phyloP scores from a whole-genome alignment of 2,113 vertebrate species.

The Sander lucioperca region DNA sequence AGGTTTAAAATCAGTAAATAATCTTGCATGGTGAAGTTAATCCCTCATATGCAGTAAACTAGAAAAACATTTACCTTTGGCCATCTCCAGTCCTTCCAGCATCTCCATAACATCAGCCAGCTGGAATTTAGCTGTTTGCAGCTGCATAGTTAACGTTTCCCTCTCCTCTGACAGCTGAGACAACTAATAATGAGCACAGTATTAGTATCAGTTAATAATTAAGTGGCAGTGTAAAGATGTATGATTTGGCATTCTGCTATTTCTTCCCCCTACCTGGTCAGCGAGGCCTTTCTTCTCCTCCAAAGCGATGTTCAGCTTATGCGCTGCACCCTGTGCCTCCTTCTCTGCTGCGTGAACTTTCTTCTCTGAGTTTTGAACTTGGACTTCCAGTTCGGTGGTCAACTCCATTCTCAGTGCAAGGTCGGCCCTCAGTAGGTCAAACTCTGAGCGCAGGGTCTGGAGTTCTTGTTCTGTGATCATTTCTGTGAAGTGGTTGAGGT shows the following conservation, averaged over 20 bases:
- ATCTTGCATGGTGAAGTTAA: neutral
- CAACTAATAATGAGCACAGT: constrained; percentile 51
- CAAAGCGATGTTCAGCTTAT: constrained; percentile 65
- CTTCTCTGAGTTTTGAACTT: constrained; percentile 71
- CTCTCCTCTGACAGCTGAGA: constrained; percentile 76
- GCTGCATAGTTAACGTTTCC: constrained; percentile 68
- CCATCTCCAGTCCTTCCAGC: constrained; percentile 75
- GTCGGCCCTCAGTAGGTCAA: constrained; percentile 76
- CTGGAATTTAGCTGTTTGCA: constrained; percentile 74
- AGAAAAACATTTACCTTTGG: constrained; percentile 62
- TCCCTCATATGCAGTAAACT: neutral
- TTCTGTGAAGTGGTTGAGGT: constrained; percentile 59
- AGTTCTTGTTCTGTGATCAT: constrained; percentile 58
- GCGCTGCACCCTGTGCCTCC: constrained; percentile 66
- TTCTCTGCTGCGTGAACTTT: constrained; percentile 72
- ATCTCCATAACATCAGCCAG: constrained; percentile 72
- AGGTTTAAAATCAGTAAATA: neutral
- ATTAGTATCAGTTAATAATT: neutral
- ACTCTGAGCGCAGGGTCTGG: constrained; percentile 72
- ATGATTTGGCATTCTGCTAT: neutral
- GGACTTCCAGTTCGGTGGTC: constrained; percentile 78
- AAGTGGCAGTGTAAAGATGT: neutral
- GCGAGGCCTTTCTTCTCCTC: constrained; percentile 71
- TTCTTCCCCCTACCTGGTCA: constrained; percentile 49
- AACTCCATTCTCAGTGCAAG: constrained; percentile 74